Conservation (phyloP, 2,888 invertebrate species). For the Balanococcus diminutus region DNA sequence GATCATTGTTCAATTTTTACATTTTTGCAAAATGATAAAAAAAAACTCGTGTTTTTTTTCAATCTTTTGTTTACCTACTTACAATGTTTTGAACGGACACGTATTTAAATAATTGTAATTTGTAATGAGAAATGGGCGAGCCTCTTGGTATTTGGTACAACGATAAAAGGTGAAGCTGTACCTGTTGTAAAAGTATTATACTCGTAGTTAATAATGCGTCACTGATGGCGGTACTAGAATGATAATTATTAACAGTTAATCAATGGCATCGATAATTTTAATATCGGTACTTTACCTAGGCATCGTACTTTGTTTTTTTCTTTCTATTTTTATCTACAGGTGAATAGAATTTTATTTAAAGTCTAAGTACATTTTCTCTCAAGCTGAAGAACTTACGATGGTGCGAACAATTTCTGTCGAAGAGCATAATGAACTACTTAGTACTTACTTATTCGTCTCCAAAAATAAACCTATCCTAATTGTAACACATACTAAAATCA, state of each 20-base stretch:
- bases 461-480: neutral
- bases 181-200: neutral
- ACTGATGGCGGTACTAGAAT: neutral
- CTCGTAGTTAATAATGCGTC: neutral
- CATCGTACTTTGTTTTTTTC: too few relatives aligned
- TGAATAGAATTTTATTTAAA: too few relatives aligned
- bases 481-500: too few relatives aligned
- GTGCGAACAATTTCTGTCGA: too few relatives aligned
- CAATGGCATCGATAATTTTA: neutral
- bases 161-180: constrained; percentile 38
- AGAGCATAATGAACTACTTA: too few relatives aligned
- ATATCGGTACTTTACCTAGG: neutral
- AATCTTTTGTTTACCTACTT: neutral
- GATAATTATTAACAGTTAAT: neutral
- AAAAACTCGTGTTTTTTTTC: constrained; percentile 13
- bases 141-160: constrained; percentile 3
- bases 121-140: constrained; percentile 29
- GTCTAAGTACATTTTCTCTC: too few relatives aligned
- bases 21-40: neutral
- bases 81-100: neutral
- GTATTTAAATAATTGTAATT: constrained; percentile 44
- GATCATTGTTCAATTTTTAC: constrained; percentile 31
- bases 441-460: neutral
- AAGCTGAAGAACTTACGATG: too few relatives aligned
- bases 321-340: too few relatives aligned